phyloP scores from a whole-genome alignment of 2,113 vertebrate genomes.

The Oryzias woworae region DNA sequence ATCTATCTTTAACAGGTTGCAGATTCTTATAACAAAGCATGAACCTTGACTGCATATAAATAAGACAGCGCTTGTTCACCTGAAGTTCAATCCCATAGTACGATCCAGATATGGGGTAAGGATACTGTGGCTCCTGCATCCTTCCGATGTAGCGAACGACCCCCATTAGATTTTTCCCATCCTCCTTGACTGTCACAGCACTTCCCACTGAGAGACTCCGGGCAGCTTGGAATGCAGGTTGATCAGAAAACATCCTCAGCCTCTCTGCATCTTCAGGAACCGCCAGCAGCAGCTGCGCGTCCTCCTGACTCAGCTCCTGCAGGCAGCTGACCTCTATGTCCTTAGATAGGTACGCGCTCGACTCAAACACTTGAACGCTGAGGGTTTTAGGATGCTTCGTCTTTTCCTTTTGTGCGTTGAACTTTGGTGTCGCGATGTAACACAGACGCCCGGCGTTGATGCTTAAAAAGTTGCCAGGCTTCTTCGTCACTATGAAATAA shows the following conservation, averaged over 20 bases:
- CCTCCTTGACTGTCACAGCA: constrained; percentile 64
- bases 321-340: background rate
- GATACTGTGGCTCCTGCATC: rapidly evolving
- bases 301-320: constrained; percentile 27
- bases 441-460: constrained; percentile 67
- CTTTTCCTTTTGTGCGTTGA: constrained; percentile 5
- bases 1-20: no score
- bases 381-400: background rate
- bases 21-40: no score
- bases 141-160: constrained; percentile 76
- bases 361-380: constrained; percentile 12
- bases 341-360: rapidly evolving
- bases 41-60: no score
- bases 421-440: constrained; percentile 38
- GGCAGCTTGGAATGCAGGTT: constrained; percentile 52
- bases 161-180: constrained; percentile 56
- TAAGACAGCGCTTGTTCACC: constrained; percentile 60
- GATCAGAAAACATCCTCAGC: constrained; percentile 64
- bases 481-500: constrained; percentile 78
- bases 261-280: constrained; percentile 53
- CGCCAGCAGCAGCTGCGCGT: constrained; percentile 69
- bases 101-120: constrained; percentile 10
- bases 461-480: rapidly evolving
- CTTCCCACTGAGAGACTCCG: constrained; percentile 19
- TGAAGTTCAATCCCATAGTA: constrained; percentile 84